Percentiles rank a stretch among this genome's conserved stretches.
phyloP scores from a whole-genome alignment of 2,888 invertebrate genomes.

The Stenoptilia bipunctidactyla region DNA sequence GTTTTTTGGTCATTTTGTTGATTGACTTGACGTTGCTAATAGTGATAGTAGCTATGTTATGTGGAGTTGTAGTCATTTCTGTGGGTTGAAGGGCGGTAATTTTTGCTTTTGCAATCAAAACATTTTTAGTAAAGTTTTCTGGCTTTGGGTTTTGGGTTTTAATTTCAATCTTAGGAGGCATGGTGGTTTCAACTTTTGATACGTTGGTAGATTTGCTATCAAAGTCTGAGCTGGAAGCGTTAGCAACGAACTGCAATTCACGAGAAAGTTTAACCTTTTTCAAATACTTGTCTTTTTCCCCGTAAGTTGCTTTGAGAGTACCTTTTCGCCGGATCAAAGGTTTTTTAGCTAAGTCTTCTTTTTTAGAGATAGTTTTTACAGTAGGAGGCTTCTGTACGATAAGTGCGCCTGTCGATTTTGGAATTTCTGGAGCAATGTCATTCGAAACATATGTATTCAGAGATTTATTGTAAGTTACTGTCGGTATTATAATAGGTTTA shows the following conservation, averaged over 20 bases:
- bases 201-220: neutral
- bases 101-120: neutral
- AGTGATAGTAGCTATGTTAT: slow-evolving; percentile 49
- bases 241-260: neutral
- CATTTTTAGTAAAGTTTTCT: neutral
- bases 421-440: slow-evolving; percentile 31
- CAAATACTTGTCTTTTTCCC: slow-evolving; percentile 32
- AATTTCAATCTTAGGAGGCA: neutral
- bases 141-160: neutral
- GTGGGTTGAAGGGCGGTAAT: slow-evolving; percentile 9
- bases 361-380: slow-evolving; percentile 30
- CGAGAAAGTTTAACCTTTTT: slow-evolving; percentile 2
- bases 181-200: neutral
- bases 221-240: slow-evolving; percentile 5
- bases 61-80: slow-evolving; percentile 25
- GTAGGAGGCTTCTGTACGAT: slow-evolving; percentile 39
- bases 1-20: slow-evolving; percentile 55
- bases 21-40: slow-evolving; percentile 52
- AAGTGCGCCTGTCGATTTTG: slow-evolving; percentile 37
- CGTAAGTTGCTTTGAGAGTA: slow-evolving; percentile 61
- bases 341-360: slow-evolving; percentile 47
- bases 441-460: slow-evolving; percentile 33
- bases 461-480: slow-evolving; percentile 29
- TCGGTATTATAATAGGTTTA: slow-evolving; percentile 45
- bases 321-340: slow-evolving; percentile 53